These are phyloP conservation scores for Crocallis elinguaria DNA, from an alignment of 2,888 invertebrate genomes.

Conservation along the genomic window DNA sequence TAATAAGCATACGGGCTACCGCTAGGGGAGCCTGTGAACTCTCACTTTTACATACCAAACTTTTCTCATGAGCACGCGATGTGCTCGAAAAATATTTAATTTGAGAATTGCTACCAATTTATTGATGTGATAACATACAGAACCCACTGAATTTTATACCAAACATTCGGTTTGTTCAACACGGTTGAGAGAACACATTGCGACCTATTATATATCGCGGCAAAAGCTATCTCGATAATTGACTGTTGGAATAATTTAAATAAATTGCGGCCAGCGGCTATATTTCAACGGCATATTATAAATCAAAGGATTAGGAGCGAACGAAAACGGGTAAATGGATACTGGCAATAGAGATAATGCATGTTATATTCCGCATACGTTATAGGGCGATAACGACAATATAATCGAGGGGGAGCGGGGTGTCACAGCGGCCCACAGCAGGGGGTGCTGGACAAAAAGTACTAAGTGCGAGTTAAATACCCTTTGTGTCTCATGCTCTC, in stretches of 20 bases:
- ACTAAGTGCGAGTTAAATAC: slow-evolving; percentile 84
- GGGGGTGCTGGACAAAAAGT: slow-evolving; percentile 75
- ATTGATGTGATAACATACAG: slow-evolving; percentile 44
- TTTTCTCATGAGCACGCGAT: slow-evolving; percentile 45
- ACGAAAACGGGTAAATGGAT: slow-evolving; percentile 73
- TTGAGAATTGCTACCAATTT: slow-evolving; percentile 45
- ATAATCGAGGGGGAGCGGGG: slow-evolving; percentile 68
- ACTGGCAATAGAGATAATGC: slow-evolving; percentile 78
- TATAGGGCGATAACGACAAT: slow-evolving; percentile 80
- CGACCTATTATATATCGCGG: slow-evolving; percentile 60
- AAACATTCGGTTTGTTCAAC: slow-evolving; percentile 47
- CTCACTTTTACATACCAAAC: slow-evolving; percentile 58
- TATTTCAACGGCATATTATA: slow-evolving; percentile 78
- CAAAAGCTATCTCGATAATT: slow-evolving; percentile 81
- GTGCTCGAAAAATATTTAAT: slow-evolving; percentile 32
- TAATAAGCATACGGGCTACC: slow-evolving; percentile 72
- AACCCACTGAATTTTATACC: slow-evolving; percentile 47
- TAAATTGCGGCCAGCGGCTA: slow-evolving; percentile 76
- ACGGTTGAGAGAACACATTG: slow-evolving; percentile 48
- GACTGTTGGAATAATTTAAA: slow-evolving; percentile 82
- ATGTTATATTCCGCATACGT: slow-evolving; percentile 82
- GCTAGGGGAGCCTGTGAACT: slow-evolving; percentile 46
- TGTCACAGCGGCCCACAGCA: slow-evolving; percentile 50
- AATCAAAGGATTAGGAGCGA: slow-evolving; percentile 80
- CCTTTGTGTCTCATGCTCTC: slow-evolving; percentile 76